Evolutionary conservation across 2,888 invertebrate species (phyloP).

Genomic region (Minunthozetes semirufus): DNA sequence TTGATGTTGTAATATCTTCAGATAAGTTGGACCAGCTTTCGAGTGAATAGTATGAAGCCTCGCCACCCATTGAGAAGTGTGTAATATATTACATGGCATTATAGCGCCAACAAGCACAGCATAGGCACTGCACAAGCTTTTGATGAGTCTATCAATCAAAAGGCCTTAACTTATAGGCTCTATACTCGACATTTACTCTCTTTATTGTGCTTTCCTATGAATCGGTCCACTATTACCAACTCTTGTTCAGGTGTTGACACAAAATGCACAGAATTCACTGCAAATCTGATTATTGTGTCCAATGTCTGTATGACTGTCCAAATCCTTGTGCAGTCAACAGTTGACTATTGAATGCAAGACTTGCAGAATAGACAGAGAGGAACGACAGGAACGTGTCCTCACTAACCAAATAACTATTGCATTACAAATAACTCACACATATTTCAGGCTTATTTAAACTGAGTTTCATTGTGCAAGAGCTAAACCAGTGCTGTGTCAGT

Average conservation of each 20-base stretch:
- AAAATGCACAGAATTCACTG: neutral
- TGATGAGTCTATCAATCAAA: conserved; percentile 28
- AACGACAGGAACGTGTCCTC: conserved; percentile 8
- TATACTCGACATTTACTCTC: conserved; percentile 24
- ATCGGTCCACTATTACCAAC: conserved; percentile 11
- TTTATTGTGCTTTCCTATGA: conserved; percentile 11
- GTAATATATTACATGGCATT: conserved; percentile 2
- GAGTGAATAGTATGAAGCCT: conserved; percentile 1
- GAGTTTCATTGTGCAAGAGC: neutral
- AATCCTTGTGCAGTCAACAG: neutral
- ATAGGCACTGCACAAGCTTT: too few species aligned
- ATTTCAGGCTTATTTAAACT: conserved; percentile 14
- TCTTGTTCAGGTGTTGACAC: conserved; percentile 17
- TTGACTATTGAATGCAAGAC: too few species aligned
- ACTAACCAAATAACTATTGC: neutral
- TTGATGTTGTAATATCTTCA: conserved; percentile 14
- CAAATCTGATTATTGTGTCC: conserved; percentile 9
- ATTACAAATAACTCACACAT: conserved; percentile 12
- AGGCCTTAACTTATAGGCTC: neutral
- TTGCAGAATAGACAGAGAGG: too few species aligned
- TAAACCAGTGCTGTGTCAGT: neutral
- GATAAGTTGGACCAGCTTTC: conserved; percentile 6
- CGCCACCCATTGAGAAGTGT: conserved; percentile 26
- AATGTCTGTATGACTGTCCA: neutral
- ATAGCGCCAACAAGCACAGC: too few species aligned